Percentiles rank a stretch among this genome's conserved stretches.
phyloP scores from a whole-genome alignment of 2,797 vertebrate genomes.

The Ambastaia sidthimunki region DNA sequence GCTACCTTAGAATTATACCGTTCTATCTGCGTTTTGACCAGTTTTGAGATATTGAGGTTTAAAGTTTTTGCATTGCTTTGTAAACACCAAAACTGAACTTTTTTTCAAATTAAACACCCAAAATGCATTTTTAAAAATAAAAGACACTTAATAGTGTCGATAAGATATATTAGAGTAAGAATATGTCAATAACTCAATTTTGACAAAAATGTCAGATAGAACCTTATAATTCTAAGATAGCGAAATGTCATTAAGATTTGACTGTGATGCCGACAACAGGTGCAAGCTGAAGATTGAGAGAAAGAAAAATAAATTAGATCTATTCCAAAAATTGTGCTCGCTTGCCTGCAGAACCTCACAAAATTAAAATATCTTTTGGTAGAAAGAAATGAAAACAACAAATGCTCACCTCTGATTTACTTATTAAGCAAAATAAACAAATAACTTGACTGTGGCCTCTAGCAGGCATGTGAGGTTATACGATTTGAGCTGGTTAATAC shows the following conservation, averaged over 20 bases:
- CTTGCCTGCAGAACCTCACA: not conserved
- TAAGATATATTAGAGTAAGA: no score
- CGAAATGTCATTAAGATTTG: slow-evolving; percentile 11
- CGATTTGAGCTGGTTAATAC: slow-evolving; percentile 30
- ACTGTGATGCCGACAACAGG: not conserved
- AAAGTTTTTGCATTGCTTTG: no score
- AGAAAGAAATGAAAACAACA: slow-evolving; percentile 5
- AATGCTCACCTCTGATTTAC: not conserved
- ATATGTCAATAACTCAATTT: no score
- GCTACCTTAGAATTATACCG: no score
- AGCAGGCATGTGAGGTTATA: slow-evolving; percentile 1
- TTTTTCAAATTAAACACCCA: no score
- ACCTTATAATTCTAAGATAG: no score
- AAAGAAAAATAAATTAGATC: not conserved
- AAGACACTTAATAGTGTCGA: no score
- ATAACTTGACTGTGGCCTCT: not conserved
- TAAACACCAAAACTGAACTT: no score
- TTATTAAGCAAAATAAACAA: slow-evolving; percentile 7
- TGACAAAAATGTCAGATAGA: no score
- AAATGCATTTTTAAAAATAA: no score
- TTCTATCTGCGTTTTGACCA: no score
- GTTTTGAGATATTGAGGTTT: no score
- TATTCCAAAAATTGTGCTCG: not conserved
- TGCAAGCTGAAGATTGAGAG: slow-evolving; percentile 41
- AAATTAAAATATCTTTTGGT: not conserved